Conservation (phyloP, 2,888 invertebrate species). For the Acanthosepion esculentum region DNA sequence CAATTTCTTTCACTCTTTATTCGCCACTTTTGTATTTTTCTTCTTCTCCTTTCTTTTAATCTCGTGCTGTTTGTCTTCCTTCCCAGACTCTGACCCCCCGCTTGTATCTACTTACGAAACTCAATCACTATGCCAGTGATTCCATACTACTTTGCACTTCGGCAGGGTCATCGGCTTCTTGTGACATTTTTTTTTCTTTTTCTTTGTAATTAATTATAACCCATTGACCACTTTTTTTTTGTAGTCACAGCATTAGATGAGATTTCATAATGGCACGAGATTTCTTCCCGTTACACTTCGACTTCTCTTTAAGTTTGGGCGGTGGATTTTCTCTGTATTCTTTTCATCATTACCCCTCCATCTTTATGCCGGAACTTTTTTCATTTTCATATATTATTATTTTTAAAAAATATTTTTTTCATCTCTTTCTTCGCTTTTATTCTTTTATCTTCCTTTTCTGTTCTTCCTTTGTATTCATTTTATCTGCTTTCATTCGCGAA, state of each 20-base stretch:
- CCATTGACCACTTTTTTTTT: not conserved
- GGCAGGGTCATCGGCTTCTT: not conserved
- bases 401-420: too few relatives aligned
- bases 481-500: too few relatives aligned
- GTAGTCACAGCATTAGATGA: conserved; percentile 3
- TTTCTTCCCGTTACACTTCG: not conserved
- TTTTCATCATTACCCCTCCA: too few relatives aligned
- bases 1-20: not conserved
- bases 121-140: not conserved
- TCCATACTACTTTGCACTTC: not conserved
- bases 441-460: too few relatives aligned
- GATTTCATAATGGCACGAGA: not conserved
- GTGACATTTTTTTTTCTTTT: not conserved
- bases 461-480: too few relatives aligned
- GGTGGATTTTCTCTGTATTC: not conserved
- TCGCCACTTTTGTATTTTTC: not conserved
- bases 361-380: too few relatives aligned
- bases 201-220: not conserved
- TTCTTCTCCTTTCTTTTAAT: not conserved
- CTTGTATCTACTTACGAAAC: too few relatives aligned
- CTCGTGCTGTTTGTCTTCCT: too few relatives aligned
- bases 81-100: too few relatives aligned
- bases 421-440: too few relatives aligned
- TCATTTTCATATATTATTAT: too few relatives aligned
- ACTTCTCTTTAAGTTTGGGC: not conserved